Percentiles rank a stretch among this genome's conserved stretches.
Conservation (phyloP, 2,113 vertebrate genomes). For the Eupsittula cactorum region DNA sequence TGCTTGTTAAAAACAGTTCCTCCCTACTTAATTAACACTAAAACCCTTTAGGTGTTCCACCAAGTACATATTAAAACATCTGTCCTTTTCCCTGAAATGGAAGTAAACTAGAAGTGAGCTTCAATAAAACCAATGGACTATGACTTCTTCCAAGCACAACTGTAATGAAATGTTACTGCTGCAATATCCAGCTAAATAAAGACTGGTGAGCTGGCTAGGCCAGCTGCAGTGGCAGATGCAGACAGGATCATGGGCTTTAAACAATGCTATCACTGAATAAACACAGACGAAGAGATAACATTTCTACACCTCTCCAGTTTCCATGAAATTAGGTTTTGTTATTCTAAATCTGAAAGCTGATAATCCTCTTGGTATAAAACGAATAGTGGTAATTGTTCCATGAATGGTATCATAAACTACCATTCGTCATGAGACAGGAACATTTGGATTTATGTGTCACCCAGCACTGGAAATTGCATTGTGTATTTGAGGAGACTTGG, state of each 20-base stretch:
- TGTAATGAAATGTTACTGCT: slow-evolving; percentile 67
- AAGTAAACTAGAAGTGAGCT: slow-evolving; percentile 61
- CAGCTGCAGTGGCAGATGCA: slow-evolving; percentile 74
- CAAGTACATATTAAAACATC: slow-evolving; percentile 65
- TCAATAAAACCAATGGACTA: slow-evolving; percentile 73
- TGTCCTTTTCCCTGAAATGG: slow-evolving; percentile 45
- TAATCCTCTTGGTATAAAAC: slow-evolving; percentile 5
- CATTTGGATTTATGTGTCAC: background rate
- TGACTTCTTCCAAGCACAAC: slow-evolving; percentile 62
- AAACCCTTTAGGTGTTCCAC: slow-evolving; percentile 57
- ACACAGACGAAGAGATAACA: slow-evolving; percentile 15
- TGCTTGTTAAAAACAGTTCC: slow-evolving; percentile 60
- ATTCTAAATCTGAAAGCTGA: slow-evolving; percentile 41
- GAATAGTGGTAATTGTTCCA: background rate
- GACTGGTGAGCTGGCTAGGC: slow-evolving; percentile 33
- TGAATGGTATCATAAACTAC: background rate
- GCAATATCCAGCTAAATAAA: slow-evolving; percentile 73
- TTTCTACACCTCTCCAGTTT: slow-evolving; percentile 57
- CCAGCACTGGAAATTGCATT: background rate
- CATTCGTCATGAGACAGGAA: slow-evolving; percentile 10
- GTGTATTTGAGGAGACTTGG: background rate
- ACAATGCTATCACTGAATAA: slow-evolving; percentile 55
- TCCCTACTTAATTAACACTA: slow-evolving; percentile 64
- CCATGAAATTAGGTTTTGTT: slow-evolving; percentile 29
- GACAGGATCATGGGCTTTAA: slow-evolving; percentile 44